These are phyloP conservation scores for Chiloscyllium punctatum DNA, from an alignment of 2,797 vertebrate species.

Conservation along the genomic window DNA sequence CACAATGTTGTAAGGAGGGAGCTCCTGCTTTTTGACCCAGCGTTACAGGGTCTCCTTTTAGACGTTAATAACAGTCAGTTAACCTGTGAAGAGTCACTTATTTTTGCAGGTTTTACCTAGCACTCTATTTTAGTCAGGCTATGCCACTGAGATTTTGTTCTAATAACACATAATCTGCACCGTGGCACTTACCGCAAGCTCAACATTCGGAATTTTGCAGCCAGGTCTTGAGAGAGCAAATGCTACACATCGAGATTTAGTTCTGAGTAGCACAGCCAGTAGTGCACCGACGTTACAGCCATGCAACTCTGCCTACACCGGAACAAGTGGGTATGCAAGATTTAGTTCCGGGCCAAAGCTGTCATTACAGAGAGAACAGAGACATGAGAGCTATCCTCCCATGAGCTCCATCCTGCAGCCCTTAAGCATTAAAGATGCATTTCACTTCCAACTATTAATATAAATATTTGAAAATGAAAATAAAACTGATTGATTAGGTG, in stretches of 20 bases:
- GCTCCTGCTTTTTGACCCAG: no score
- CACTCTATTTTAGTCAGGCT: neutral
- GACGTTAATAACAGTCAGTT: neutral
- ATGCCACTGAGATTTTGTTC: neutral
- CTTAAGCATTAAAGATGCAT: neutral
- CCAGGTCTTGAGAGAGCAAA: neutral
- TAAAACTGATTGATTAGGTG: neutral
- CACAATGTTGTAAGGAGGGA: no score
- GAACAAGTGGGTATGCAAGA: neutral
- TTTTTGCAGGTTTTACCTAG: neutral
- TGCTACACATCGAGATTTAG: neutral
- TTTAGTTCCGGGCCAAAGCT: neutral
- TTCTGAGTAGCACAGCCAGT: no score
- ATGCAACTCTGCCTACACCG: neutral
- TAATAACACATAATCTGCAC: neutral
- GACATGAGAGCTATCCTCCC: no score
- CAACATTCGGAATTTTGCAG: neutral
- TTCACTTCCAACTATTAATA: neutral
- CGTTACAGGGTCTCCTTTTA: no score
- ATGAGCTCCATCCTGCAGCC: neutral
- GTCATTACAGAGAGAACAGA: no score
- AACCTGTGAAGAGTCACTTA: neutral
- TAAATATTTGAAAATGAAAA: neutral
- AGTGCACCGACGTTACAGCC: no score
- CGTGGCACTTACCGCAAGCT: neutral